These are phyloP conservation scores for Ochlodes sylvanus DNA, from an alignment of 2,888 invertebrate genomes.

Conservation along the genomic window DNA sequence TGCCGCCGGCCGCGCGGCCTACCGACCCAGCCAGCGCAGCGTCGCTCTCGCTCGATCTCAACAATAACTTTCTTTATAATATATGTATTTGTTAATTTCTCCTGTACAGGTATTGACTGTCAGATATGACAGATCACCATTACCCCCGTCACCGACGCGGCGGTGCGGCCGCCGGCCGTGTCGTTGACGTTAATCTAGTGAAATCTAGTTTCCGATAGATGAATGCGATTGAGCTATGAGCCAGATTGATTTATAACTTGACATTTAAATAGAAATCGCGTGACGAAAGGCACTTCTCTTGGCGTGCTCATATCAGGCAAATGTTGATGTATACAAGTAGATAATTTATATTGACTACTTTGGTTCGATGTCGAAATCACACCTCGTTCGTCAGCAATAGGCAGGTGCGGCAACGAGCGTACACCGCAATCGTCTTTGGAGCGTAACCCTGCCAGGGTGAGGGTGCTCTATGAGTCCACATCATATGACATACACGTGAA, in stretches of 20 bases:
- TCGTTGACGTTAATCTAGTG: neutral
- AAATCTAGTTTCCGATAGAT: slow-evolving; percentile 1
- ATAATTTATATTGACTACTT: neutral
- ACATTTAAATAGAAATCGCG: slow-evolving; percentile 5
- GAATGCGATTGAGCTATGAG: neutral
- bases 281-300: neutral
- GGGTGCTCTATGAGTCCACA: no score
- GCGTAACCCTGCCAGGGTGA: no score
- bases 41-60: neutral
- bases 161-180: neutral
- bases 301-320: neutral
- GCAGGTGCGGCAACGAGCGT: no score
- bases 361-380: no score
- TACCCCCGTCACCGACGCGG: neutral
- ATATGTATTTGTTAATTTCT: no score
- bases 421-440: no score
- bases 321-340: neutral
- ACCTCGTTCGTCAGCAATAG: no score
- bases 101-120: neutral
- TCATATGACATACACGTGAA: no score
- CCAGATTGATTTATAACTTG: neutral
- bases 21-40: slow-evolving; percentile 4
- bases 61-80: neutral
- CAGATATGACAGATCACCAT: slow-evolving; percentile 1
- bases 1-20: slow-evolving; percentile 45